These are phyloP conservation scores for Cladorhizidae sp. DNA, from an alignment of 37 sponge, comb jelly and placozoan genomes.

Conservation along the genomic window DNA sequence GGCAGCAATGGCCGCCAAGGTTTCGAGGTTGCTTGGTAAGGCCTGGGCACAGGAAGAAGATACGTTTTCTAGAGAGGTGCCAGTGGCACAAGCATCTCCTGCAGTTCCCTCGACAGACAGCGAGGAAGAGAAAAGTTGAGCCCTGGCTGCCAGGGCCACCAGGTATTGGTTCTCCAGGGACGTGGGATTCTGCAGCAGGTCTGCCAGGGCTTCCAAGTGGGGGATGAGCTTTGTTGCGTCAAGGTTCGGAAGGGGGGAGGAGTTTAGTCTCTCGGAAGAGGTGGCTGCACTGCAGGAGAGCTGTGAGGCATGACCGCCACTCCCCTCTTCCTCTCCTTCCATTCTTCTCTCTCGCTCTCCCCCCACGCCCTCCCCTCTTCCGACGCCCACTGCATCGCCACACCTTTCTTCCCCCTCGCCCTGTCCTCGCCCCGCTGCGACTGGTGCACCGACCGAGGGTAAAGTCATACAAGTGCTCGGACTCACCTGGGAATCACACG, in stretches of 20 bases:
- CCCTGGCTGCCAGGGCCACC: constrained; percentile 29
- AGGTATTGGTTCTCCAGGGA: constrained; percentile 30
- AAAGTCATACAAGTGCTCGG: too few species aligned
- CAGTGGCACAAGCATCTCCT: not conserved
- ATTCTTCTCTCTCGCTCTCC: not conserved
- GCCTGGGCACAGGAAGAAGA: not conserved
- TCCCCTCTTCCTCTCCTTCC: not conserved
- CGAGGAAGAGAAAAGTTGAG: constrained; percentile 2
- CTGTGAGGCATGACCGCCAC: not conserved
- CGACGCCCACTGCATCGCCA: not conserved
- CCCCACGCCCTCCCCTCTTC: too few species aligned
- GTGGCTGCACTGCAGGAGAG: not conserved
- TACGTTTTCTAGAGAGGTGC: not conserved
- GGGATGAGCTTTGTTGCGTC: constrained; percentile 27
- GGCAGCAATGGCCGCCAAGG: constrained; percentile 1
- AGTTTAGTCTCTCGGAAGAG: not conserved
- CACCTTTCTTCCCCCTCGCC: not conserved
- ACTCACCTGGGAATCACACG: not conserved
- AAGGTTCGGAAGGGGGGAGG: not conserved
- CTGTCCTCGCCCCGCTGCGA: too few species aligned
- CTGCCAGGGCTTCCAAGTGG: constrained; percentile 29
- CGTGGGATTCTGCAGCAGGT: constrained; percentile 32
- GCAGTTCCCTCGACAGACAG: not conserved
- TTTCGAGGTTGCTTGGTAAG: not conserved
- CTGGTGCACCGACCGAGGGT: not conserved